phyloP scores from a whole-genome alignment of 2,797 vertebrate species.

The Muscicapa striata region DNA sequence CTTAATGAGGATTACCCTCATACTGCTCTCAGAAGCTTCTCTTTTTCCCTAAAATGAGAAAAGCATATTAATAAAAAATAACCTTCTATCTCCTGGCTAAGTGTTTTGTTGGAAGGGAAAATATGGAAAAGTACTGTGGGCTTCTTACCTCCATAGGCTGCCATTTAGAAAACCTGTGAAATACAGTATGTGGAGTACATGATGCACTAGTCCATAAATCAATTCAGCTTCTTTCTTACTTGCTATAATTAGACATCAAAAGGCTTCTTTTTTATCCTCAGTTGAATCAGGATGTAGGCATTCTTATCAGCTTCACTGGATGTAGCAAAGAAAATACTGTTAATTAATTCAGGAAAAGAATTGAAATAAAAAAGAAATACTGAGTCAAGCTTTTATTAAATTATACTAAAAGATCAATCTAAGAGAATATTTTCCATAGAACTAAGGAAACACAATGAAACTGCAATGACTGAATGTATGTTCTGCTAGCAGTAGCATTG shows the following conservation, averaged over 20 bases:
- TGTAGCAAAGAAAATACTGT: neutral
- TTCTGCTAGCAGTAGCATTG: neutral
- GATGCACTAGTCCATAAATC: conserved; percentile 8
- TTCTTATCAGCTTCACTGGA: neutral
- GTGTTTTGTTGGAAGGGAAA: neutral
- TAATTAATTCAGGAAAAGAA: conserved; percentile 17
- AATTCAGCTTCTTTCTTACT: neutral
- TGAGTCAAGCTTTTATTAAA: neutral
- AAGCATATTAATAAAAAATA: conserved; percentile 20
- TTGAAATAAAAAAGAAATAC: neutral
- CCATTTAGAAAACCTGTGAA: neutral
- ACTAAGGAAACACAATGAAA: neutral
- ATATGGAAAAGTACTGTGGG: neutral
- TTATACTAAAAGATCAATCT: neutral
- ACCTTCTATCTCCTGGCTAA: neutral
- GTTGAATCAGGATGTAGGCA: neutral
- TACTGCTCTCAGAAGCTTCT: conserved; percentile 28
- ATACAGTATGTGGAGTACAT: neutral
- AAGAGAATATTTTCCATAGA: neutral
- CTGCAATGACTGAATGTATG: neutral
- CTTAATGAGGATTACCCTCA: conserved; percentile 53
- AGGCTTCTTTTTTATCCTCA: neutral
- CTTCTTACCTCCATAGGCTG: neutral
- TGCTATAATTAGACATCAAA: conserved; percentile 8
- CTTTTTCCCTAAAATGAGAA: conserved; percentile 26